These are phyloP conservation scores for Cryptoblepharus egeriae DNA, from an alignment of 2,797 vertebrate species.

Conservation along the genomic window DNA sequence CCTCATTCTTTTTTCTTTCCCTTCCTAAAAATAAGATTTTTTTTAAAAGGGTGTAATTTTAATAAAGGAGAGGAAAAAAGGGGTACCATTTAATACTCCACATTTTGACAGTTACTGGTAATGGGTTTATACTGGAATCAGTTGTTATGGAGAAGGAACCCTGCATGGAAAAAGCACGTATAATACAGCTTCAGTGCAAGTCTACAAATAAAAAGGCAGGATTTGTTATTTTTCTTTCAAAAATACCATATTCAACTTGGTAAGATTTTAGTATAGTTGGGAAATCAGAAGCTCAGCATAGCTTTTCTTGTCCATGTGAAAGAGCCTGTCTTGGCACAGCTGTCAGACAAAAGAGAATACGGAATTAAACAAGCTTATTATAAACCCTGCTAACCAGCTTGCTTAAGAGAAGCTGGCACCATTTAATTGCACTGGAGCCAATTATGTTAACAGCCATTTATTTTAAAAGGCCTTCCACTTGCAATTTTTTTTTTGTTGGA, in stretches of 20 bases:
- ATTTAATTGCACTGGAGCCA: background rate
- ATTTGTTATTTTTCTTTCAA: background rate
- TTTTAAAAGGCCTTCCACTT: background rate
- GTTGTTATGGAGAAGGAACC: background rate
- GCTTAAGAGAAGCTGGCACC: background rate
- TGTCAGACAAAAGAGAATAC: conserved; percentile 7
- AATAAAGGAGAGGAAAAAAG: too few relatives aligned
- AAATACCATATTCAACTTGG: background rate
- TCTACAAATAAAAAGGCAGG: background rate
- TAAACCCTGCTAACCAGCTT: conserved; percentile 20
- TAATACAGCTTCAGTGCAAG: background rate
- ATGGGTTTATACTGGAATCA: too few relatives aligned
- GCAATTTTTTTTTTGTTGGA: conserved; percentile 1
- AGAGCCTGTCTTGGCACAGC: background rate
- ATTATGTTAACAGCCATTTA: background rate
- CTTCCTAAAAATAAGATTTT: too few relatives aligned
- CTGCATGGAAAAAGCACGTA: background rate
- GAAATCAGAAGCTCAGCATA: background rate
- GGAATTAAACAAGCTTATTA: conserved; percentile 8
- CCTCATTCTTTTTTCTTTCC: too few relatives aligned
- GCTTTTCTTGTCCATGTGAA: background rate
- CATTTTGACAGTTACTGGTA: too few relatives aligned
- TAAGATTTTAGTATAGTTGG: background rate
- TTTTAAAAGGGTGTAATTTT: too few relatives aligned
- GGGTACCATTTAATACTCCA: too few relatives aligned